Base-by-base conservation (phyloP, 2,888 invertebrate genomes). In the Drosophila ustulata region DNA sequence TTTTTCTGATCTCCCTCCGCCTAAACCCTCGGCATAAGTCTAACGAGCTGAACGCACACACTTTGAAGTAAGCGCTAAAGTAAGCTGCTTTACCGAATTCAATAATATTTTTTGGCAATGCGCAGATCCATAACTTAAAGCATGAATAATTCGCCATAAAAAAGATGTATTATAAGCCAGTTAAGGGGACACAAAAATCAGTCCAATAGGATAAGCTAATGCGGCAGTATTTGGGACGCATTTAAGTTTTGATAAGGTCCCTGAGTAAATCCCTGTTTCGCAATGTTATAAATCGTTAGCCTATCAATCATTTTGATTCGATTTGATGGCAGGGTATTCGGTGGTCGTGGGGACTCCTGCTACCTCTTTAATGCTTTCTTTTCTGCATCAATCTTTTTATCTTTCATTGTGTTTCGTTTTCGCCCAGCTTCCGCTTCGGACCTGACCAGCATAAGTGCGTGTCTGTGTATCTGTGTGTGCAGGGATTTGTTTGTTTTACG, bases 401-500 rank as follows among this genome's bases (percentile, higher is more conserved):
- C 25, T 68, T 69, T 57, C 62, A 64, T 62, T 66, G 72, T 80
- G 55, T 30, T 45, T 59, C 45, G 53, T 51, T 64, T 52, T 41
- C 11, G 13, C 55, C 52, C 51, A 47, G 37, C 58, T 51, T 61
- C 63, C 57, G 61, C 34, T 32, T 55, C 47, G 70, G 53, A 65
- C 79, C 75, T 75, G 75, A 75, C 79, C 75, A 78, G 72, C 72
- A 58, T 80, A 66, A 74, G 66, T 66, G 66, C 57, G 57, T 76
- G 56, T 61, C 57, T 50, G 51, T 72, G 58, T 68, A 53, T 76
- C 52, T 61, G 53, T 50, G 51, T 72, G 58, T 68, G 52, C 34
- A 46, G 50, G 86, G 71, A 82, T 76, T 81, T 75, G 76, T 78
- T 87, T 82, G 74, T 64, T 84, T 84, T 78, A 67, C 75, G 53